These are phyloP conservation scores for Hylia prasina DNA, from an alignment of 2,113 vertebrate species.

Conservation along the genomic window DNA sequence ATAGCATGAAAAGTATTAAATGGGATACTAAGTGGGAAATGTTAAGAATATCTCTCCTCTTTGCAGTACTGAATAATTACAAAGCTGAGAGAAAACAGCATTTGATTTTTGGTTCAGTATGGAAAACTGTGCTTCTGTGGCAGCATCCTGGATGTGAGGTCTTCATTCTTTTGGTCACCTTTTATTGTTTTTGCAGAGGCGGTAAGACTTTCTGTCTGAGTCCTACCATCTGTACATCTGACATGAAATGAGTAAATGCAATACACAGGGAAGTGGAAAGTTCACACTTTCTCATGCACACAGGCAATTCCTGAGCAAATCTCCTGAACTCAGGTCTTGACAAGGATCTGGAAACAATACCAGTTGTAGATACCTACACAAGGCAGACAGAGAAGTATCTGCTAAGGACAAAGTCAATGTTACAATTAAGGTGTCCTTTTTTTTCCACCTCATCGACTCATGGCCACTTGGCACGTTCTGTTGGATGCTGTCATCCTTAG, in stretches of 20 bases:
- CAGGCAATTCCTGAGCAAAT: not conserved
- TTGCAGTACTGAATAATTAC: not conserved
- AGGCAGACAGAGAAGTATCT: not conserved
- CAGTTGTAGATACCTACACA: not conserved
- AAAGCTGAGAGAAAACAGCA: not conserved
- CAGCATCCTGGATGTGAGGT: not conserved
- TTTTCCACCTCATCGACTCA: not conserved
- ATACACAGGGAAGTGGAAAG: not conserved
- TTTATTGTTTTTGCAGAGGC: not conserved
- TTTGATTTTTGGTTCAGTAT: not conserved
- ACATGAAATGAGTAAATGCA: not conserved
- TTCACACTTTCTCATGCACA: not conserved
- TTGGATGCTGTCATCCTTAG: not conserved
- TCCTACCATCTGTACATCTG: not conserved
- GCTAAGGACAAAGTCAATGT: not conserved
- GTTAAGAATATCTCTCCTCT: not conserved
- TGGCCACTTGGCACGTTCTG: not conserved
- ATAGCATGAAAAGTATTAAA: not conserved
- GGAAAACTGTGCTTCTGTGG: not conserved
- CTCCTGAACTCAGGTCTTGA: not conserved
- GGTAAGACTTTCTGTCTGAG: not conserved
- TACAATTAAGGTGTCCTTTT: not conserved
- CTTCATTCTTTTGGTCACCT: not conserved
- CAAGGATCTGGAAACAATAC: not conserved
- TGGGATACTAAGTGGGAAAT: not conserved